Evolutionary conservation across 2,113 vertebrate species (phyloP), one percentile per base, ranked within the genome.

Genomic region (Chelonoidis abingdonii): DNA sequence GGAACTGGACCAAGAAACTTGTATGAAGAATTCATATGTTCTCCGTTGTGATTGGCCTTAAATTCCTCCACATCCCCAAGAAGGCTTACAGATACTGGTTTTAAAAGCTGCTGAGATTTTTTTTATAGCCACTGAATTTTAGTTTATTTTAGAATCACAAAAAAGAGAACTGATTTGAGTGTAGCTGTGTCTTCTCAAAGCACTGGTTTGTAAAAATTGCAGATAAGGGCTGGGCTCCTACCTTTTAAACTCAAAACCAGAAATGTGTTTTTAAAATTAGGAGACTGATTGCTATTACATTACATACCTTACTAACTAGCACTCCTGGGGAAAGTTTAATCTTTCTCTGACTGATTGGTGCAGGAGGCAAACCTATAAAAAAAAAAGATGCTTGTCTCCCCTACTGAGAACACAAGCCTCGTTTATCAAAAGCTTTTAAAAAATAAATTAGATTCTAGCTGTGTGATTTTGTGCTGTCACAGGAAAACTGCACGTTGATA

Each of bases 251-350:
- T 72, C 35, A 72, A 38, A 72, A 72, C 35, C n/a, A n/a, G 65
- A 72, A n/a, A 38, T 72, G 65, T 38, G 21, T 38, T 19, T 72
- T 72, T 72, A 72, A 72, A 35, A 38, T 59, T 25, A 57, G 56
- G 56, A 57, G 25, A 27, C 56, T 59, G 35, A 69, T 17, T 69
- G 35, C 35, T 72, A 19, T 38, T 72, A 38, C 19, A 72, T 72
- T 72, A 72, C 65, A 22, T 72, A 72, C 22, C n/a, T 9, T 38
- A n/a, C 35, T 72, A 38, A 96, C 96, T 96, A 0, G 86, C 92
- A 88, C 90, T 83, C 97, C 97, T 97, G 96, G 90, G 50, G 96
- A 96, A 97, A 96, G 97, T 97, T 97, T 97, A 97, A 97, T 96
- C 97, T 97, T 97, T 91, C 92, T 86, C 94, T 88, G 96, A 97